Evolutionary conservation across 1,140 invertebrate genomes (phyloP).

Genomic region (Sitophilus oryzae): DNA sequence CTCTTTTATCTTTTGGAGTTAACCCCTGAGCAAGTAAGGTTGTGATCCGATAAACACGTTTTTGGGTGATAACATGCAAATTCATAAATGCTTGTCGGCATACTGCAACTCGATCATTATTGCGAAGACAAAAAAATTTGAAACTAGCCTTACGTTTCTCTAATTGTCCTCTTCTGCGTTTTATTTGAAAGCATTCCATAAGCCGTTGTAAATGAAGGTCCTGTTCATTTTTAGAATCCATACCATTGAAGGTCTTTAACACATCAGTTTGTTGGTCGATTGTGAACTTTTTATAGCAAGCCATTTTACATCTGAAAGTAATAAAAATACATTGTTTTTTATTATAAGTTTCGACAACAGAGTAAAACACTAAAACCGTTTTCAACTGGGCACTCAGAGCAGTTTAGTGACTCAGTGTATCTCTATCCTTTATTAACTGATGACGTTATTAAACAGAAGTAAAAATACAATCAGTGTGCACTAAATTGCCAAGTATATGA

Average conservation of each 20-base stretch:
- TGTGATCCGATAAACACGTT: conserved; percentile 4
- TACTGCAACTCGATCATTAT: conserved; percentile 2
- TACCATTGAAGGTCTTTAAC: not conserved
- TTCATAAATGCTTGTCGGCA: conserved; percentile 2
- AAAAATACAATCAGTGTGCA: too few species aligned
- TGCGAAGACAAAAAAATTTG: conserved; percentile 2
- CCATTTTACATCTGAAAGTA: conserved; percentile 1
- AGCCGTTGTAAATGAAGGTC: conserved; percentile 2
- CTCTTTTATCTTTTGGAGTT: not conserved
- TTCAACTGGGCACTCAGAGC: too few species aligned
- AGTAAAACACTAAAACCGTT: too few species aligned
- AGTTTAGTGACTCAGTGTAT: too few species aligned
- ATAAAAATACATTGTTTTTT: not conserved
- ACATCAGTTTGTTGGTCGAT: not conserved
- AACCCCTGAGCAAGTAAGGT: conserved; percentile 1
- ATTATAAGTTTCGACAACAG: not conserved
- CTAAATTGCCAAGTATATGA: too few species aligned
- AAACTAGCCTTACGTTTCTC: conserved; percentile 7
- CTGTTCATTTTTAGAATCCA: conserved; percentile 2
- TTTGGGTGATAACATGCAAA: conserved; percentile 4
- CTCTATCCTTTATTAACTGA: too few species aligned
- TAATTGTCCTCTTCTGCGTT: not conserved
- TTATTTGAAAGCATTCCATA: not conserved
- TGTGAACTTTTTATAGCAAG: not conserved
- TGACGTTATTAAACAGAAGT: too few species aligned